Base-by-base conservation (phyloP, 2,888 invertebrate species). In the Orchesellides sinensis region DNA sequence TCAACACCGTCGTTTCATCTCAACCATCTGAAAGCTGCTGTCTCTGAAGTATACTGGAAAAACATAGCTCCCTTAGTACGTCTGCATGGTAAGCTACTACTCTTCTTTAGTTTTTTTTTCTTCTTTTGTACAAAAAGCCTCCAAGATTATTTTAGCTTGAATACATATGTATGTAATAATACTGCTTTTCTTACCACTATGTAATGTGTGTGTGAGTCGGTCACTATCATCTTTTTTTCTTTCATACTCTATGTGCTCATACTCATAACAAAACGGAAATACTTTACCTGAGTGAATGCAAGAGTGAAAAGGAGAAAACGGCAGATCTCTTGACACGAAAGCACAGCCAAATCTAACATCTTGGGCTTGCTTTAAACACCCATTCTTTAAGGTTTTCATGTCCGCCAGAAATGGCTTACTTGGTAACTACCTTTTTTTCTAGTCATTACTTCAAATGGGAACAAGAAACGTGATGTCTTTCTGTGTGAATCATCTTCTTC, bases 41-140 rank as follows among this genome's bases (percentile, higher is more conserved):
- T 63, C 52, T 59, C 27, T 8, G 10, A 66, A 66, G 14, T 63
- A 59, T 77, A 59, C 32, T 56, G 77, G 61, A 68, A 78, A 56
- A 63, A 63, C n/a, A 56, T 65, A 68, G 74, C 52, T 59, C 35
- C 68, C 54, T 82, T 52, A 70, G 29, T 75, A 82, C 82, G 61
- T 82, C 82, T 82, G 82, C 82, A 82, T 82, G 82, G 82, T 82
- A 82, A 82, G 82, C 61, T 23, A n/a, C 27, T 63, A 14, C 25
- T 49, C 61, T 74, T 69, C 47, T 54, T 23, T 35, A 14, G 32
- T 72, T 54, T 70, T 54, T 35, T 49, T 63, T 19, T 35, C 35
- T 35, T 61, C 35, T 8, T 1, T 54, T 19, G 5, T 56, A 23
- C 23, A 25, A n/a, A 56, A 25, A 49, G n/a, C 10, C 17, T n/a